Percentiles rank a stretch among this genome's conserved stretches.
Conservation (phyloP, 2,113 vertebrate genomes). For the Bothrops jararaca region DNA sequence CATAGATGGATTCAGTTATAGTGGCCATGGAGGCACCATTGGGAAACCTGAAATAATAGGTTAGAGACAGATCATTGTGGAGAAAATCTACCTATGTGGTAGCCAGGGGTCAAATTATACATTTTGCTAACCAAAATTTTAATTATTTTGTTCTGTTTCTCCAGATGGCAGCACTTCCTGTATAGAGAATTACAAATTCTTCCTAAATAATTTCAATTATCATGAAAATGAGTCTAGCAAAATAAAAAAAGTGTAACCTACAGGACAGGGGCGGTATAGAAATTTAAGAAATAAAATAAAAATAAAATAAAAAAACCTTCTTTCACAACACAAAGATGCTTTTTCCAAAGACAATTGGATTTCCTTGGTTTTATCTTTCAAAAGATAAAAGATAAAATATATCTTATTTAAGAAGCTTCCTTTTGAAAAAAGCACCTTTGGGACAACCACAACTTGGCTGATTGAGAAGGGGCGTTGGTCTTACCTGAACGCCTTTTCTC, state of each 20-base stretch:
- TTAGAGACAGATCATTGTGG: neutral
- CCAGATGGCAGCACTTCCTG: neutral
- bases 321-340: constrained; percentile 3
- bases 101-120: neutral
- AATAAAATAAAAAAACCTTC: too few species aligned
- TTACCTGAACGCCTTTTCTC: too few species aligned
- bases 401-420: neutral
- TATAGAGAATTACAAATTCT: constrained; percentile 4
- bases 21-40: neutral
- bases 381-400: neutral
- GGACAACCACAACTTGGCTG: neutral
- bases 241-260: constrained; percentile 36
- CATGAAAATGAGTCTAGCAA: constrained; percentile 51
- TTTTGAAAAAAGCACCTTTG: neutral
- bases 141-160: neutral
- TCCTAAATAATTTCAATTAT: neutral
- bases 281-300: too few species aligned
- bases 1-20: neutral
- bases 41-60: neutral
- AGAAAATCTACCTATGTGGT: neutral
- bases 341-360: neutral
- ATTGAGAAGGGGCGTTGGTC: too few species aligned
- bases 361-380: neutral
- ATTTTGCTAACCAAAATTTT: constrained; percentile 3
- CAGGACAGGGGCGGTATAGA: too few species aligned